Evolutionary conservation across 2,113 vertebrate species (phyloP).

Genomic region (Gallinago media): DNA sequence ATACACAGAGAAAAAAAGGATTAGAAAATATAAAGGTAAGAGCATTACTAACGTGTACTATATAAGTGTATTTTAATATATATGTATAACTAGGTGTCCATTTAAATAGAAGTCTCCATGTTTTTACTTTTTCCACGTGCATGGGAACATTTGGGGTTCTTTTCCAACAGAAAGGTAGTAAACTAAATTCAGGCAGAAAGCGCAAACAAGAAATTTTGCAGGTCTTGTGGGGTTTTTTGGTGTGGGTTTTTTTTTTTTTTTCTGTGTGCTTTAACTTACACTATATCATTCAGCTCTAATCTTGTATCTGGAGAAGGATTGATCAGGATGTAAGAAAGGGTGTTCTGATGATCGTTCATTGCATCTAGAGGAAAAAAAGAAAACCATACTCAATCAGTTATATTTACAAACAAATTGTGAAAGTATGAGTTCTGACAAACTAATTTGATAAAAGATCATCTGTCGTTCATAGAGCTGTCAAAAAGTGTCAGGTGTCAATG

Average conservation of each 20-base stretch:
- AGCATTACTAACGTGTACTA: neutral
- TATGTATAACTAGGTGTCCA: neutral
- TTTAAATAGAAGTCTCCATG: neutral
- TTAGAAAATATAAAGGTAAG: neutral
- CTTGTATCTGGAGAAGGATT: conserved; percentile 94
- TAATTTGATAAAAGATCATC: neutral
- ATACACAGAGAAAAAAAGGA: neutral
- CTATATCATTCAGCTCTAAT: conserved; percentile 92
- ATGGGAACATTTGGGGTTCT: neutral
- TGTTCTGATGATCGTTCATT: conserved; percentile 95
- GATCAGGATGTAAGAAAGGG: conserved; percentile 93
- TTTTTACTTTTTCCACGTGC: neutral
- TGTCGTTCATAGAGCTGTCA: neutral
- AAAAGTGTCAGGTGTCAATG: neutral
- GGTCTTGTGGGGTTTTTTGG: neutral
- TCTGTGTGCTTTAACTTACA: conserved; percentile 80
- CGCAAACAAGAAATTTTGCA: neutral
- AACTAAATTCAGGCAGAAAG: neutral
- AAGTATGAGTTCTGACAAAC: neutral
- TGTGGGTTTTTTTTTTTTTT: neutral
- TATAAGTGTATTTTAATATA: neutral
- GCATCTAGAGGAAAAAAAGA: conserved; percentile 84
- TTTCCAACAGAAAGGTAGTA: neutral
- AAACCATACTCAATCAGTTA: neutral
- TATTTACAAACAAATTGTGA: neutral